These are phyloP conservation scores for Dendrophyllia cribrosa DNA, from an alignment of 64 coral and sea anemone genomes.

Conservation along the genomic window DNA sequence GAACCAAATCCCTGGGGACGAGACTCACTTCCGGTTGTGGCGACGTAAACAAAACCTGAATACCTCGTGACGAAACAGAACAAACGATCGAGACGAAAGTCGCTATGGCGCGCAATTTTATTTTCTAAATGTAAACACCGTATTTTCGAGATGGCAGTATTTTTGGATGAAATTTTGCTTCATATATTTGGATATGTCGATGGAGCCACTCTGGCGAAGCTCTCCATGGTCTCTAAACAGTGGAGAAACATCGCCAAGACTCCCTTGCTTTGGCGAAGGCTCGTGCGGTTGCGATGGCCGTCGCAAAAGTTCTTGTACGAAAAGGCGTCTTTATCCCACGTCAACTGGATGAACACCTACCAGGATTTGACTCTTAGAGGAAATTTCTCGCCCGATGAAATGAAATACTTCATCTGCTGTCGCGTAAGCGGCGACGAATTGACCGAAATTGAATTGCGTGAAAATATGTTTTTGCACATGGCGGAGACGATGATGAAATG, in stretches of 20 bases:
- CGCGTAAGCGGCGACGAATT: constrained; percentile 81
- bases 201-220: constrained; percentile 63
- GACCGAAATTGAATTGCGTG: constrained; percentile 75
- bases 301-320: constrained; percentile 89
- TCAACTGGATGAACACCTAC: constrained; percentile 84
- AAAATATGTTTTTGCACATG: constrained; percentile 84
- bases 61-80: constrained; percentile 44
- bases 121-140: constrained; percentile 28
- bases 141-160: constrained; percentile 58
- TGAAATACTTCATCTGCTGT: constrained; percentile 97
- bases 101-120: constrained; percentile 19
- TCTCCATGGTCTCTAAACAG: constrained; percentile 81
- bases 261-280: constrained; percentile 76
- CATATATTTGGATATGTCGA: constrained; percentile 93
- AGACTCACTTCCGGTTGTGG: constrained; percentile 52
- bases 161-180: constrained; percentile 95
- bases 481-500: constrained; percentile 77
- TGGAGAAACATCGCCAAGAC: constrained; percentile 84
- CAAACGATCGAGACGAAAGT: background rate
- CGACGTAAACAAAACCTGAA: constrained; percentile 36
- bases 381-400: constrained; percentile 96
- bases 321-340: constrained; percentile 72
- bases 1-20: background rate
- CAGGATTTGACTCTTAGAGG: constrained; percentile 83
- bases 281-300: constrained; percentile 86